phyloP scores from a whole-genome alignment of 2,797 vertebrate genomes.

The Hapalemur alaotrensis region DNA sequence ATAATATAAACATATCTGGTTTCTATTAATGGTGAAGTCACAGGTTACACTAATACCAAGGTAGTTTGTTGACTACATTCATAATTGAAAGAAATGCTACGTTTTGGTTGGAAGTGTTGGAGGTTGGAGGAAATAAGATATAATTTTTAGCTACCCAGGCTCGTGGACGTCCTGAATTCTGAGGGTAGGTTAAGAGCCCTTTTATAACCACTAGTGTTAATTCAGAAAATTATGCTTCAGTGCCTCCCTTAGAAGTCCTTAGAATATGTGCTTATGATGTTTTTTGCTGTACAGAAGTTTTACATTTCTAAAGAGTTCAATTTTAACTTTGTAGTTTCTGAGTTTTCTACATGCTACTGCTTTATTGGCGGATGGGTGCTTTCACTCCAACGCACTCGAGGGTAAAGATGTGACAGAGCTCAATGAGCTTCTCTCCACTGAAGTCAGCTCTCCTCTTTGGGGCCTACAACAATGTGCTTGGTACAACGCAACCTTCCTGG shows the following conservation, averaged over 20 bases:
- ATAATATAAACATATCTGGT: not conserved
- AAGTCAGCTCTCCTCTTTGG: not conserved
- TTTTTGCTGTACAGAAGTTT: not conserved
- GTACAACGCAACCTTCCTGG: not conserved
- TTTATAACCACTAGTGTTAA: not conserved
- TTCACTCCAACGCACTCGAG: not conserved
- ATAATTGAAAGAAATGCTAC: not conserved
- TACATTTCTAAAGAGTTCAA: not conserved
- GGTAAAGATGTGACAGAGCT: not conserved
- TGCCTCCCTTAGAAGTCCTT: not conserved
- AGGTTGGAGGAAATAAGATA: not conserved
- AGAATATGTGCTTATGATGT: not conserved
- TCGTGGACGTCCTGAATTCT: not conserved
- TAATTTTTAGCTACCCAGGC: not conserved
- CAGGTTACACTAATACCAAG: not conserved
- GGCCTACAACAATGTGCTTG: not conserved
- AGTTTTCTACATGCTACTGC: not conserved
- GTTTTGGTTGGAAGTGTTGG: not conserved
- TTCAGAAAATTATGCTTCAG: not conserved
- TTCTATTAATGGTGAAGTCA: not conserved
- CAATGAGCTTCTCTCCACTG: not conserved
- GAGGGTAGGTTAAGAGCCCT: not conserved
- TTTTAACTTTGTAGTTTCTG: not conserved
- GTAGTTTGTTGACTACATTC: not conserved
- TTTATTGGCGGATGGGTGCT: not conserved